These are phyloP conservation scores for Drosophila sechellia DNA, from an alignment of 1,140 invertebrate species.

Conservation along the genomic window DNA sequence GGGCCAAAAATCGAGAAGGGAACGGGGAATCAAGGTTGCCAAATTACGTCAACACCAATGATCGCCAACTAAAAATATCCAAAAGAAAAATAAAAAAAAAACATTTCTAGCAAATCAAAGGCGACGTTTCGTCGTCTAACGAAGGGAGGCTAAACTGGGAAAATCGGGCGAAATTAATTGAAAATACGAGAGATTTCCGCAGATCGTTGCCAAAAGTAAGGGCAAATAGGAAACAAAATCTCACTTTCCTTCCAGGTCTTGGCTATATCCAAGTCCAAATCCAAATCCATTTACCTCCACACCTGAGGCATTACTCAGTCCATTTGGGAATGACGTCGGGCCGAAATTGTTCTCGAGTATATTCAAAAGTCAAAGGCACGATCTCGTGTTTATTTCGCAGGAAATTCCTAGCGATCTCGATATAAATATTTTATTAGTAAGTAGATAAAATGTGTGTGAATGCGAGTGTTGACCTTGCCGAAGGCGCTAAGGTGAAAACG, in stretches of 20 bases:
- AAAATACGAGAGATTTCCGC: slow-evolving; percentile 71
- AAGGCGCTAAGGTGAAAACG: slow-evolving; percentile 71
- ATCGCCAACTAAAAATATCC: slow-evolving; percentile 73
- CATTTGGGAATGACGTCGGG: slow-evolving; percentile 48
- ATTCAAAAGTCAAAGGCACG: slow-evolving; percentile 77
- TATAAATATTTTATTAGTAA: slow-evolving; percentile 80
- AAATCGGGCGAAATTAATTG: slow-evolving; percentile 63
- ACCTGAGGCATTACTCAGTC: slow-evolving; percentile 47
- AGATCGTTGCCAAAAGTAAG: slow-evolving; percentile 61
- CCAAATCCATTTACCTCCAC: slow-evolving; percentile 35
- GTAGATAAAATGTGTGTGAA: slow-evolving; percentile 69
- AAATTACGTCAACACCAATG: slow-evolving; percentile 79
- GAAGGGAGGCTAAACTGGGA: slow-evolving; percentile 30
- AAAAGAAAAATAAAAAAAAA: slow-evolving; percentile 21
- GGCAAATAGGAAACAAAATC: slow-evolving; percentile 9
- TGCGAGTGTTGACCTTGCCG: slow-evolving; percentile 64
- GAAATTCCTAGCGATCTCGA: slow-evolving; percentile 72
- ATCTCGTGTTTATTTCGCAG: slow-evolving; percentile 32
- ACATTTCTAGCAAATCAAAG: slow-evolving; percentile 71
- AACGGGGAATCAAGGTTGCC: slow-evolving; percentile 77
- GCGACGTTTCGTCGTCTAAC: slow-evolving; percentile 66
- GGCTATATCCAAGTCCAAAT: slow-evolving; percentile 4
- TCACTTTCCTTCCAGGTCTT: slow-evolving; percentile 45
- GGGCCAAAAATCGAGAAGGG: slow-evolving; percentile 27
- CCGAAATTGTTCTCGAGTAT: slow-evolving; percentile 48